Percentiles rank a stretch among this genome's conserved stretches.
Conservation (phyloP, 2,888 invertebrate species). For the Drosophila neotestacea region DNA sequence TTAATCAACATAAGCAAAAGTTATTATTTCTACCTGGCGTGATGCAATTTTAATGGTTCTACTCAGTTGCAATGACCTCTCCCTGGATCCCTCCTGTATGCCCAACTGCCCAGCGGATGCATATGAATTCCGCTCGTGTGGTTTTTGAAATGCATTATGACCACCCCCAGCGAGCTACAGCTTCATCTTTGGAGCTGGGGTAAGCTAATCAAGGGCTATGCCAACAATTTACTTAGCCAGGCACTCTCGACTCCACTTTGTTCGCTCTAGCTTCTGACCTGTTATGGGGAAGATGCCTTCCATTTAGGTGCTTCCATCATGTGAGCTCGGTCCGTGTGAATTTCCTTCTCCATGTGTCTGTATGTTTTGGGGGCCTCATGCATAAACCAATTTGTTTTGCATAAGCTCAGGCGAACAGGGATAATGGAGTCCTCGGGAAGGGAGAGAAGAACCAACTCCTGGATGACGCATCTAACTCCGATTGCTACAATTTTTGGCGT, state of each 20-base stretch:
- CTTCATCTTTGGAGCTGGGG: slow-evolving; percentile 33
- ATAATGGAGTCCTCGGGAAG: slow-evolving; percentile 4
- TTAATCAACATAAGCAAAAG: slow-evolving; percentile 34
- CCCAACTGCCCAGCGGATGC: slow-evolving; percentile 48
- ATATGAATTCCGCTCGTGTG: slow-evolving; percentile 76
- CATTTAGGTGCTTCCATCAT: slow-evolving; percentile 55
- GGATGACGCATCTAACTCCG: slow-evolving; percentile 44
- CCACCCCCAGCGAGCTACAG: slow-evolving; percentile 32
- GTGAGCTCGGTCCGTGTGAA: slow-evolving; percentile 55
- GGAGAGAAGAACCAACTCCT: slow-evolving; percentile 13
- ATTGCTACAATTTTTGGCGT: slow-evolving; percentile 65
- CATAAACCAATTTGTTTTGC: slow-evolving; percentile 79
- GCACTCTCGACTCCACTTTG: slow-evolving; percentile 29
- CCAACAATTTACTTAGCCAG: slow-evolving; percentile 76
- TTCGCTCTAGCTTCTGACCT: slow-evolving; percentile 7
- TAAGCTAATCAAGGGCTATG: slow-evolving; percentile 79
- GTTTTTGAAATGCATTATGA: slow-evolving; percentile 73
- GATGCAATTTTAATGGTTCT: slow-evolving; percentile 42
- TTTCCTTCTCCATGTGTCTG: slow-evolving; percentile 53
- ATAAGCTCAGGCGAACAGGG: slow-evolving; percentile 54
- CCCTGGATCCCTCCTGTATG: not conserved
- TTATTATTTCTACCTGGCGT: slow-evolving; percentile 27
- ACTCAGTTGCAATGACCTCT: slow-evolving; percentile 22
- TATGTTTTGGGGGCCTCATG: slow-evolving; percentile 59
- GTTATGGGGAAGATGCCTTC: slow-evolving; percentile 3